These are phyloP conservation scores for Aphidoletes aphidimyza DNA, from an alignment of 2,888 invertebrate genomes.

Conservation along the genomic window DNA sequence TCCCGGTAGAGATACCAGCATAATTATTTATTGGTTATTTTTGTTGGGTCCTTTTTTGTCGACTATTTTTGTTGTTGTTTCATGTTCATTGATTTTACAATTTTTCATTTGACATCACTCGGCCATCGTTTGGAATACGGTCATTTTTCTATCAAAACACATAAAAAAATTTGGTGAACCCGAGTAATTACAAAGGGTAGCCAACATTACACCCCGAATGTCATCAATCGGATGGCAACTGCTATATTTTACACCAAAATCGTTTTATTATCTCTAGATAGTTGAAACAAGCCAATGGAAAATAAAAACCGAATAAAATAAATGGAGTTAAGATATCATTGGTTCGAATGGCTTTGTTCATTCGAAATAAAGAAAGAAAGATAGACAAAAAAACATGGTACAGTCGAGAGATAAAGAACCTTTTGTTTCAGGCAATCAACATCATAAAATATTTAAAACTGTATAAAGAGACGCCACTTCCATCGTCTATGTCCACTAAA, in stretches of 20 bases:
- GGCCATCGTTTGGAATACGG: background rate
- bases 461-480: background rate
- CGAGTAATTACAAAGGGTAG: constrained; percentile 48
- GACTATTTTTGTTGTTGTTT: background rate
- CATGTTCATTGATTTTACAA: background rate
- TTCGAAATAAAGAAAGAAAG: background rate
- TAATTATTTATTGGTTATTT: constrained; percentile 54
- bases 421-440: background rate
- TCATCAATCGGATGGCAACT: constrained; percentile 34
- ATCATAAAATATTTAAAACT: background rate
- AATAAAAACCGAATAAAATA: constrained; percentile 3
- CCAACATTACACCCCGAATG: constrained; percentile 22
- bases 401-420: constrained; percentile 9
- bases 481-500: background rate
- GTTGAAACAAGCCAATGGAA: background rate
- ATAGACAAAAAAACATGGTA: background rate
- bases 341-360: background rate
- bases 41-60: constrained; percentile 22
- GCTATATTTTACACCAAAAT: constrained; percentile 44
- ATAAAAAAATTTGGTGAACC: constrained; percentile 6
- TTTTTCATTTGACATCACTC: constrained; percentile 31
- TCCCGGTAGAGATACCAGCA: constrained; percentile 33
- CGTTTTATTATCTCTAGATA: constrained; percentile 47
- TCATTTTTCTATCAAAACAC: background rate
- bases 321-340: constrained; percentile 53